phyloP scores from a whole-genome alignment of 2,113 vertebrate genomes.

The Hippocampus comes region DNA sequence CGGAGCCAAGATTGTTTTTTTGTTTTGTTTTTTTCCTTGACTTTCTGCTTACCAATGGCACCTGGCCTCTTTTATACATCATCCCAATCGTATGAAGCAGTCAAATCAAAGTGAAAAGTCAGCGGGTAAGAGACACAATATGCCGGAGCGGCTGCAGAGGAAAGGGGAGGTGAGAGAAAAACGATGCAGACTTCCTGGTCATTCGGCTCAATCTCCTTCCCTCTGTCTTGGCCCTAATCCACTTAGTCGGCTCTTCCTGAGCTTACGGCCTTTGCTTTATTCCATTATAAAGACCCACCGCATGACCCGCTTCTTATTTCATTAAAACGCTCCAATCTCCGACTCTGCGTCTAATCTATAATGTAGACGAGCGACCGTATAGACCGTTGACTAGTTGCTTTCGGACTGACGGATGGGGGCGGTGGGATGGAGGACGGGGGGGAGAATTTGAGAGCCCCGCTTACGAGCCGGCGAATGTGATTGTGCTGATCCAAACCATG shows the following conservation, averaged over 20 bases:
- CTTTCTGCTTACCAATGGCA: neutral
- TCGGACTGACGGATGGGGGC: conserved; percentile 48
- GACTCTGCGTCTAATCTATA: conserved; percentile 61
- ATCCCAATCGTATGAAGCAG: conserved; percentile 46
- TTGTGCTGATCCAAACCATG: conserved; percentile 65
- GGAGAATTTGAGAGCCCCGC: conserved; percentile 43
- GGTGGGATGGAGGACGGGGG: conserved; percentile 13
- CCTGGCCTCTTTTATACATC: conserved; percentile 45
- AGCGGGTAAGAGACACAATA: conserved; percentile 37
- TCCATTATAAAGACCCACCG: conserved; percentile 69
- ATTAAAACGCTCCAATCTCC: conserved; percentile 65
- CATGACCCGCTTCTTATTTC: conserved; percentile 69
- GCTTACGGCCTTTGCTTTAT: conserved; percentile 67
- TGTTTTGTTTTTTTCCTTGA: neutral
- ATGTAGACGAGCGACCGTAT: conserved; percentile 38
- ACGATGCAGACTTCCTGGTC: conserved; percentile 49
- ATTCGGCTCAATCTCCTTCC: conserved; percentile 55
- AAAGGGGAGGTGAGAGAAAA: conserved; percentile 38
- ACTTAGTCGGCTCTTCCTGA: conserved; percentile 71
- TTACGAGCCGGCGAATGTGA: conserved; percentile 56
- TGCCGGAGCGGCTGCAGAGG: conserved; percentile 33
- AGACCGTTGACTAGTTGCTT: conserved; percentile 11
- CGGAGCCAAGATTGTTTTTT: neutral
- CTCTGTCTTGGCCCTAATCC: conserved; percentile 65
- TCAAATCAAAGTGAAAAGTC: conserved; percentile 57